Evolutionary conservation across 2,797 vertebrate species (phyloP).

Genomic region (Paguma larvata): DNA sequence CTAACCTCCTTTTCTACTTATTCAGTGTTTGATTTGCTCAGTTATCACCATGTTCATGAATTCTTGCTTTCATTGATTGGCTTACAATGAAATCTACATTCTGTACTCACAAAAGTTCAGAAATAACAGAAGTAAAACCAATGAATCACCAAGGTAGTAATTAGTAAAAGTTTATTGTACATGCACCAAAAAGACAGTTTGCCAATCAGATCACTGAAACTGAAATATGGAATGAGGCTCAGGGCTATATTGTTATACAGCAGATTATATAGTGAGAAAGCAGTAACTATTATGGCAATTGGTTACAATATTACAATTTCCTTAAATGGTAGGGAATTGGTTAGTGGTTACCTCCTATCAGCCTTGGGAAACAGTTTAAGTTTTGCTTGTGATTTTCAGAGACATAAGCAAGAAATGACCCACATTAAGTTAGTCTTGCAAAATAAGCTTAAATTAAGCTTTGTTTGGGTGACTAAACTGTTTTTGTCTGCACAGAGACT

Average conservation of each 20-base stretch:
- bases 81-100: not conserved
- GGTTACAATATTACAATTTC: not conserved
- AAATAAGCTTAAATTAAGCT: not conserved
- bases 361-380: not conserved
- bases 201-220: not conserved
- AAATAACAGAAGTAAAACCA: not conserved
- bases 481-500: not conserved
- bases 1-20: not conserved
- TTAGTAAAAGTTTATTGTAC: not conserved
- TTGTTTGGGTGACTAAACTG: not conserved
- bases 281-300: not conserved
- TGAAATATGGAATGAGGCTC: not conserved
- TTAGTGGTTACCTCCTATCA: not conserved
- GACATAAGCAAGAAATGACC: not conserved
- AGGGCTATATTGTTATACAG: not conserved
- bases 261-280: not conserved
- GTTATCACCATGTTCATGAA: not conserved
- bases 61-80: not conserved
- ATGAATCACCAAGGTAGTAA: not conserved
- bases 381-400: not conserved
- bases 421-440: not conserved
- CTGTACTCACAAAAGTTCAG: not conserved
- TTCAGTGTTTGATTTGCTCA: not conserved
- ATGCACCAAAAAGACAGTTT: not conserved
- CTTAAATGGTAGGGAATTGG: not conserved